A percentile compares a stretch with the other conserved stretches of the same genome.
These are phyloP conservation scores for Drosophila pseudoobscura DNA, from an alignment of 1,140 invertebrate genomes.

Conservation along the genomic window DNA sequence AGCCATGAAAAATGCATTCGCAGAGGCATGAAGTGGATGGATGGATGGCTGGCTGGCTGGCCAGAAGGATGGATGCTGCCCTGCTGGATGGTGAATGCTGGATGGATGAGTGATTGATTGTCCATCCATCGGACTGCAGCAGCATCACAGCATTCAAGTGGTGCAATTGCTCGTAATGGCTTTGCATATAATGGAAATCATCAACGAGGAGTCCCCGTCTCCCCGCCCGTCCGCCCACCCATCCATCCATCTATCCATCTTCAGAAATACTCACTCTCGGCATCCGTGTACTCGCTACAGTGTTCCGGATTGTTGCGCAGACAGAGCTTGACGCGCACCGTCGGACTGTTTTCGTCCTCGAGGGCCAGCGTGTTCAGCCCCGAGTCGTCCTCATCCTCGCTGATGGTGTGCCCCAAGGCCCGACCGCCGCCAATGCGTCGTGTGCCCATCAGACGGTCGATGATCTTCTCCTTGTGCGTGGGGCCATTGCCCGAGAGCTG, in stretches of 20 bases:
- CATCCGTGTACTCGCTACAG: slow-evolving; percentile 92
- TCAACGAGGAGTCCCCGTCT: slow-evolving; percentile 9
- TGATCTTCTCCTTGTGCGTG: slow-evolving; percentile 87
- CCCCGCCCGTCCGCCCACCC: neutral
- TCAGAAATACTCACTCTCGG: slow-evolving; percentile 88
- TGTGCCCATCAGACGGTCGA: slow-evolving; percentile 85
- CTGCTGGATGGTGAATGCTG: slow-evolving; percentile 36
- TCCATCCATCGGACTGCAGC: slow-evolving; percentile 36
- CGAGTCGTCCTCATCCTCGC: slow-evolving; percentile 74
- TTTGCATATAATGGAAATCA: slow-evolving; percentile 79
- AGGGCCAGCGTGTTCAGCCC: slow-evolving; percentile 84
- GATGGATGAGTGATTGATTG: slow-evolving; percentile 48
- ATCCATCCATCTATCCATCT: neutral
- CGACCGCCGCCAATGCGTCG: slow-evolving; percentile 83
- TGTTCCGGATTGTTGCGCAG: slow-evolving; percentile 89
- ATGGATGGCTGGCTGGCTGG: slow-evolving; percentile 39
- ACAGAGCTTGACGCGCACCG: slow-evolving; percentile 91
- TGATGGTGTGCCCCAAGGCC: slow-evolving; percentile 83
- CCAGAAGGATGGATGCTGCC: slow-evolving; percentile 4
- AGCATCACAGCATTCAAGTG: slow-evolving; percentile 38
- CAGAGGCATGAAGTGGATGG: slow-evolving; percentile 63
- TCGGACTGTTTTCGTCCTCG: slow-evolving; percentile 86
- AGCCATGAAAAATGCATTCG: slow-evolving; percentile 77
- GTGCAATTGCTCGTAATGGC: slow-evolving; percentile 77
- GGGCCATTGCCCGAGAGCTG: slow-evolving; percentile 87